phyloP scores from a whole-genome alignment of 2,113 vertebrate species.

The Philantomba maxwellii region DNA sequence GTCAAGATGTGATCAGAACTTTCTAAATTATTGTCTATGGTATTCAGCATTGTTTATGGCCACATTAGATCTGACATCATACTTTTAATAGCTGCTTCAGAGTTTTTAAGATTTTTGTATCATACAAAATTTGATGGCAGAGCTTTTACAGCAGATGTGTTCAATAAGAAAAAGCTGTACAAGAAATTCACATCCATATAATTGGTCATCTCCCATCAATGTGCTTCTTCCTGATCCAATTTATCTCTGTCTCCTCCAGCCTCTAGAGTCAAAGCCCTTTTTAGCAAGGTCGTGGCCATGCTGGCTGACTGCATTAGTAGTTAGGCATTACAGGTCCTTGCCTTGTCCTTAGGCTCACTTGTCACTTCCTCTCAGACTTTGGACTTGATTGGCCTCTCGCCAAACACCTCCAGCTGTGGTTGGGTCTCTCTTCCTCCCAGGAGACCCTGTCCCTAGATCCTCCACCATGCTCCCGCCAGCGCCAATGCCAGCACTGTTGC shows the following conservation, averaged over 20 bases:
- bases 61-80: background rate
- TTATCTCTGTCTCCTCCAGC: background rate
- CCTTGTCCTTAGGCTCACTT: background rate
- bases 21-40: background rate
- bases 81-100: background rate
- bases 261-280: background rate
- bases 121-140: background rate
- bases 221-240: background rate
- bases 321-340: background rate
- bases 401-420: background rate
- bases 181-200: background rate
- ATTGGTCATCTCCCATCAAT: background rate
- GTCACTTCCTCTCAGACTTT: background rate
- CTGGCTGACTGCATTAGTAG: background rate
- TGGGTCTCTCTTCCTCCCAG: background rate
- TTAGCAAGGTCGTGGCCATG: background rate
- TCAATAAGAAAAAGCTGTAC: background rate
- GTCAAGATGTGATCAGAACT: conserved; percentile 1
- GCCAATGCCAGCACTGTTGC: no score
- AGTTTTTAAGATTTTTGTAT: background rate
- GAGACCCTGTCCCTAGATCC: background rate
- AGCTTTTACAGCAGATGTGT: background rate
- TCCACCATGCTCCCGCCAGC: background rate
- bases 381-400: background rate
- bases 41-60: background rate